Base-by-base conservation (phyloP, 2,113 vertebrate genomes). In the Stigmatopora nigra region DNA sequence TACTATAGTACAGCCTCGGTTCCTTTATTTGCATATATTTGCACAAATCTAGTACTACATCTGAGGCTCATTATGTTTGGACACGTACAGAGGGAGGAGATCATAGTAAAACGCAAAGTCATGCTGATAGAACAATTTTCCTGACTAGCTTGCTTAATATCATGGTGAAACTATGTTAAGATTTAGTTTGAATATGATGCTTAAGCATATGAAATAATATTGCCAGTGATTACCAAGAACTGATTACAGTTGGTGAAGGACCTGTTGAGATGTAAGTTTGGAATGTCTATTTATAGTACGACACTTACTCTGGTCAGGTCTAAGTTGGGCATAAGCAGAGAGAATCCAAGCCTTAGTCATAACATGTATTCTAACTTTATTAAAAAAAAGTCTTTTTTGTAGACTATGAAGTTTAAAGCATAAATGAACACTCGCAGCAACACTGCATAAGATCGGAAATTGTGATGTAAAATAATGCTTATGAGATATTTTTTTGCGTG, bases 91-190 rank as follows among this genome's bases (percentile, higher is more conserved):
- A 64, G 61, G 15, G 31, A 36, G 75, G 71, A 69, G 66, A 67
- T 67, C 63, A 60, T 49, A 38, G 41, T n/a, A 75, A n/a, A 79
- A 60, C 72, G 87, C 79, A 70, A 80, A 84, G 77, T 89, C 82
- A 89, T 78, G 69, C 71, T 78, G 76, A 77, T 63, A 57, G 65
- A 77, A 78, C 75, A 53, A 63, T 85, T 83, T 63, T 38, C 66
- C 71, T 65, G 67, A 45, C 63, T 53, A 44, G 22, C 31, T 56
- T 36, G 6, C 35, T 41, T 72, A 73, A 45, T 58, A 61, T 67
- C 53, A 73, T 16, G 20, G 22, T 62, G 44, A 35, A 72, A 70
- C 71, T 13, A 57, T 25, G 19, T 31, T 3, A 20, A n/a, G 16
- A 46, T 55, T 1, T 44, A 35, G 10, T 3, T 52, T 67, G 13